Conservation (phyloP, 2,797 vertebrate species). For the Cephalopachus bancanus region DNA sequence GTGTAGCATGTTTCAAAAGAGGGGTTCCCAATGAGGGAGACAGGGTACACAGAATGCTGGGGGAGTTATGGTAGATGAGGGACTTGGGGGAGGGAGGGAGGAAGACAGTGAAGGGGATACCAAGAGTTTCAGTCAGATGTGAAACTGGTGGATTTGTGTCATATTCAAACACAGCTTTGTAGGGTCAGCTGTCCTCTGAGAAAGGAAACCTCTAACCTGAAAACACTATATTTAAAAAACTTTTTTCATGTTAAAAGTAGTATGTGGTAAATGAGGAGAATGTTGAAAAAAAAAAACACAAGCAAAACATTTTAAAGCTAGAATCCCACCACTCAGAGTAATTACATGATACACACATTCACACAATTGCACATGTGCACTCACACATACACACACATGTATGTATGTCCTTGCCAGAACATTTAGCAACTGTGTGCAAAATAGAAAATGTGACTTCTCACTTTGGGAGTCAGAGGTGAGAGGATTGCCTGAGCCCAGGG, state of each 20-base stretch:
- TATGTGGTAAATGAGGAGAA: background rate
- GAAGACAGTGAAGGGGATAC: background rate
- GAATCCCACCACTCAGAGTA: background rate
- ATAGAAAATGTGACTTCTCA: background rate
- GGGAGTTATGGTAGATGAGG: background rate
- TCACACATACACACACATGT: background rate
- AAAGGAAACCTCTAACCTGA: conserved; percentile 53
- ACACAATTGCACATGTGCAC: background rate
- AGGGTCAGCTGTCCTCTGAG: background rate
- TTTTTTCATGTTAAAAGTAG: background rate
- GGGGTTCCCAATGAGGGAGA: background rate
- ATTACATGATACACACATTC: background rate
- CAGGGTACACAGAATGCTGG: background rate
- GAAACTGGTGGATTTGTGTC: conserved; percentile 67
- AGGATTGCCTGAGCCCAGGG: too few species aligned
- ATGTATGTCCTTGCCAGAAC: background rate
- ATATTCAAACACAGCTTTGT: background rate
- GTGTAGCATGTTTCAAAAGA: background rate
- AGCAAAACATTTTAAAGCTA: background rate
- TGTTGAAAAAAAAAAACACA: background rate
- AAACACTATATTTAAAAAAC: background rate
- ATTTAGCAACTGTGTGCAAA: background rate
- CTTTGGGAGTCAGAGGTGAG: too few species aligned
- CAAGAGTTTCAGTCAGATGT: conserved; percentile 57
- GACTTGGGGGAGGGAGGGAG: background rate